Base-by-base conservation (phyloP, 2,888 invertebrate genomes). In the Leucophenga montana region DNA sequence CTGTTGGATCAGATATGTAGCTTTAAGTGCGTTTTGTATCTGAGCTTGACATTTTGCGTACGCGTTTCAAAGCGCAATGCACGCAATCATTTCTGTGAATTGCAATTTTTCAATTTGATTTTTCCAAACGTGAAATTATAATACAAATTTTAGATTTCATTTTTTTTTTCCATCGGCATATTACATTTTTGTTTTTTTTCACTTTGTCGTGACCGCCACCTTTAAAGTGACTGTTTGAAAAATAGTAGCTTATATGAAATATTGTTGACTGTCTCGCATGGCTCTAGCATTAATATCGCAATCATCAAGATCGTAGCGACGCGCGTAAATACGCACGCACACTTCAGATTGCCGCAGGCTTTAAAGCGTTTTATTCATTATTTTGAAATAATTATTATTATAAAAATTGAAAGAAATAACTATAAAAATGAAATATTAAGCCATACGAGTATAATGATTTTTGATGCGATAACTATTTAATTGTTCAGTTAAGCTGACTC, bases 1-100 rank as follows among this genome's bases (percentile, higher is more conserved):
- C 18, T 11, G 61, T 39, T 18, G 18, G 4, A 11, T 39, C n/a
- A n/a, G 1, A 8, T 27, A 16, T 8, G 20, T 18, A 16, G 18
- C 53, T 16, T 20, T 56, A 13, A 56, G 14, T 22, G 56, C 56
- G 56, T 56, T 56, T 56, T 22, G 27, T 61, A 39, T 61, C 54
- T 54, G 54, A 65, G 59, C 71, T 77, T 82, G 80, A 80, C 80
- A 82, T 81, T 81, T 81, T 75, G 71, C 74, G 33, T 72, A 76
- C 27, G 50, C 20, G 11, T 33, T n/a, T n/a, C n/a, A n/a, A n/a
- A n/a, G n/a, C n/a, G n/a, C n/a, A n/a, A 16, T 46, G 11, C 53
- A 66, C 53, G 66, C 66, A 66, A 53, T 66, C 66, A 53, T 70
- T 59, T 54, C 67, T 59, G 18, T 68, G 65, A 68, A 62, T 68